These are phyloP conservation scores for Phoenicopterus ruber DNA, from an alignment of 2,113 vertebrate species.

Conservation along the genomic window DNA sequence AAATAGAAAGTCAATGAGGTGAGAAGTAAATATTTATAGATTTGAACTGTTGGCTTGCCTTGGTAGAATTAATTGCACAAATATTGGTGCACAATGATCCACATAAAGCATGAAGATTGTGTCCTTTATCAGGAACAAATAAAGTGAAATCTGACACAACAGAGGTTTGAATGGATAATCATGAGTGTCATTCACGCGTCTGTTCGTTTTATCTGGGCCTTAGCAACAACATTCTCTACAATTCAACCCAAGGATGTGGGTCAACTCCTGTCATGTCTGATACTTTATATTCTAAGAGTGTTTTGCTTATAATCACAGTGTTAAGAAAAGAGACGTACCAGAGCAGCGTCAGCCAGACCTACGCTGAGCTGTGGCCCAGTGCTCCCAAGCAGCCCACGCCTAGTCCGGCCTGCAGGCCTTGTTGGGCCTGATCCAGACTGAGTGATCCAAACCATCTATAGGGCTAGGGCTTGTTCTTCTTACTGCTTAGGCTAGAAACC, in stretches of 20 bases:
- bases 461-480: not conserved
- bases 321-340: not conserved
- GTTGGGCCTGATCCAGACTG: not conserved
- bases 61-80: conserved; percentile 54
- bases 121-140: not conserved
- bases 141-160: not conserved
- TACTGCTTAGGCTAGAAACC: not conserved
- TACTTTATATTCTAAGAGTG: not conserved
- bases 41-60: conserved; percentile 17
- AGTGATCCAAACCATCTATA: not conserved
- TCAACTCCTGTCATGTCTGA: not conserved
- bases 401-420: not conserved
- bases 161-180: not conserved
- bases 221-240: not conserved
- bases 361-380: not conserved
- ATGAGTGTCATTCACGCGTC: not conserved
- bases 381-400: rapidly evolving
- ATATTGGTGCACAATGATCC: conserved; percentile 36
- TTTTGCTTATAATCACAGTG: not conserved
- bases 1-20: conserved; percentile 12
- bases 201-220: not conserved
- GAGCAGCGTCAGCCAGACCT: not conserved
- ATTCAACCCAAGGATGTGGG: not conserved
- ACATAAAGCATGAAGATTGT: not conserved
- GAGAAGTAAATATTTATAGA: conserved; percentile 63